Base-by-base conservation (phyloP, 2,888 invertebrate genomes). In the Andrena camellia region DNA sequence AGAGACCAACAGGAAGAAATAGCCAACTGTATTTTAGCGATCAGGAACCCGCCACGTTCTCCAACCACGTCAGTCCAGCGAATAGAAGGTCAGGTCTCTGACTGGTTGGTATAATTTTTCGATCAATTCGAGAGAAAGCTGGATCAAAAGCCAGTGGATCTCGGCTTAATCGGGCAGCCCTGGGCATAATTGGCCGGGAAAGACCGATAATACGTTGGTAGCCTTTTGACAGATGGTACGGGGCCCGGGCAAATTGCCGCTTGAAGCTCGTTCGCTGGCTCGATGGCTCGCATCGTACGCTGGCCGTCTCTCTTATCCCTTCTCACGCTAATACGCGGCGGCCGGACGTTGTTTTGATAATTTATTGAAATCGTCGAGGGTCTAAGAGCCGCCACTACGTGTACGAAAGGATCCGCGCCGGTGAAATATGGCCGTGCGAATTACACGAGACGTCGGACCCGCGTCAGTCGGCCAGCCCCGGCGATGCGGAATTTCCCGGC, bases 201-300 rank as follows among this genome's bases (percentile, higher is more conserved):
- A 69, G 68, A 63, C 62, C 84, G 83, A 82, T 84, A 89, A 81
- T 86, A 83, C 78, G 73, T 66, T 72, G 42, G 67, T 77, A 8
- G 82, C 78, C 88, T 91, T 92, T 92, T 93, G 93, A 92, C 93
- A 91, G 92, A 93, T 91, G 91, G 90, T 90, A 83, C 87, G 89
- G 89, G 85, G 90, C 91, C 85, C 75, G 78, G 88, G 91, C 88
- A 92, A 93, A 93, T 93, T 93, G 90, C 89, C 86, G 85, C 86
- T 90, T 87, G 85, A 90, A 91, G 89, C 89, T 90, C 89, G 59
- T 80, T 84, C 82, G 83, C 78, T 42, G 13, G 42, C 42, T 17
- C 4, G 42, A 42, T 42, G 17, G 42, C 42, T 42, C 17, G 17
- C 75, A 62, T 78, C 75, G 75, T 35, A 42, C 70, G 72, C 77